Evolutionary conservation across 23 tunicate genomes (phyloP).

Genomic region (Ciona savignyi): DNA sequence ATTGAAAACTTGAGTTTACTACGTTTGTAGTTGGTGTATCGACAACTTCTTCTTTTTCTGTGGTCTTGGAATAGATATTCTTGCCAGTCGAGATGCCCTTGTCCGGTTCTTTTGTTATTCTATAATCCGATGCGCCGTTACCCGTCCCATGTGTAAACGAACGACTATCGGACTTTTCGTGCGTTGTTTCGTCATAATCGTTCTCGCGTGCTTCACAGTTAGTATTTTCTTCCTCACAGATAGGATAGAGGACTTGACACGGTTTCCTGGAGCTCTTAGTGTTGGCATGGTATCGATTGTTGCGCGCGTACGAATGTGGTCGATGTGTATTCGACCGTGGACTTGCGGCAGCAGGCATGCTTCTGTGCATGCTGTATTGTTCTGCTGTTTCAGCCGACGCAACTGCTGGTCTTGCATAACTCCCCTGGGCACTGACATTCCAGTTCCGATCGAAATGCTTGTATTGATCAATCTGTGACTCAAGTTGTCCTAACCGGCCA

Average conservation of each 20-base stretch:
- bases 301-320: not conserved
- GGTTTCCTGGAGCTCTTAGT: conserved; percentile 2
- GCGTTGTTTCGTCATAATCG: not conserved
- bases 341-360: not conserved
- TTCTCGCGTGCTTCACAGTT: not conserved
- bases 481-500: not conserved
- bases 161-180: not conserved
- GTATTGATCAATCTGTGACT: not conserved
- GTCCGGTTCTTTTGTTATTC: not conserved
- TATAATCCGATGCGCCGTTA: not conserved
- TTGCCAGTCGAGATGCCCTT: not conserved
- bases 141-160: not conserved
- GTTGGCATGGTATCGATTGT: not conserved
- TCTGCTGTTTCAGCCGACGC: not conserved
- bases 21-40: too few relatives aligned
- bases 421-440: not conserved
- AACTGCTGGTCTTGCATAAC: not conserved
- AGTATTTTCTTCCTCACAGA: conserved; percentile 26
- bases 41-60: too few relatives aligned
- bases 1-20: not conserved
- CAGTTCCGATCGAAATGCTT: not conserved
- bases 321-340: not conserved
- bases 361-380: not conserved
- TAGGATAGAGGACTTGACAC: conserved; percentile 19
- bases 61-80: too few relatives aligned